Evolutionary conservation across 64 coral and sea anemone genomes (phyloP).

Genomic region (Exaiptasia diaphana): DNA sequence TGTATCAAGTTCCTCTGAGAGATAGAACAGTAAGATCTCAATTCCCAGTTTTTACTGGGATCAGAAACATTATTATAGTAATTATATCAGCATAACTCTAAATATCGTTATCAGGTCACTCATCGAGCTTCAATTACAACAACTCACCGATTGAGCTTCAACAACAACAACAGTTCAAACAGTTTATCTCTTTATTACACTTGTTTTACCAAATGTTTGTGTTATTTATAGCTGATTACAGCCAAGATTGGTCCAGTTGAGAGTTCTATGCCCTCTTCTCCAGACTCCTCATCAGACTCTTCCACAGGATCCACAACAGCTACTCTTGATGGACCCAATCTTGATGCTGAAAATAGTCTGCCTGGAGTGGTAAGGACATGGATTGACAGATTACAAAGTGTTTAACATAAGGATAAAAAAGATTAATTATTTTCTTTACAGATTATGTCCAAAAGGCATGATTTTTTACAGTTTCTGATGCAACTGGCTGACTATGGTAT

Average conservation of each 20-base stretch:
- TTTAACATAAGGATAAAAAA: too few species aligned
- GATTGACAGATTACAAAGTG: not conserved
- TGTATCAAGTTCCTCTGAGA: conserved; percentile 80
- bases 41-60: too few species aligned
- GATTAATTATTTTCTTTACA: conserved; percentile 19
- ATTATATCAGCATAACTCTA: too few species aligned
- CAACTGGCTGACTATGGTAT: conserved; percentile 83
- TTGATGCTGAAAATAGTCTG: conserved; percentile 88
- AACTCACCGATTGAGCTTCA: too few species aligned
- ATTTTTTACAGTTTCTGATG: conserved; percentile 79
- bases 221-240: conserved; percentile 79
- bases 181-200: too few species aligned
- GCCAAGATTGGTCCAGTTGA: conserved; percentile 86
- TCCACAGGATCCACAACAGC: conserved; percentile 79
- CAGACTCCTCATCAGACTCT: conserved; percentile 97
- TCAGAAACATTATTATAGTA: too few species aligned
- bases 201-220: not conserved
- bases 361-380: conserved; percentile 87
- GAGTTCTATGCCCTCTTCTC: conserved; percentile 94
- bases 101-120: too few species aligned
- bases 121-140: too few species aligned
- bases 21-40: conserved; percentile 88
- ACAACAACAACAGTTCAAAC: too few species aligned
- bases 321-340: conserved; percentile 87
- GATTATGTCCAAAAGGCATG: conserved; percentile 90